Evolutionary conservation across 2,888 invertebrate species (phyloP), one percentile per base, ranked within the genome.

Genomic region (Orchestes rusci): DNA sequence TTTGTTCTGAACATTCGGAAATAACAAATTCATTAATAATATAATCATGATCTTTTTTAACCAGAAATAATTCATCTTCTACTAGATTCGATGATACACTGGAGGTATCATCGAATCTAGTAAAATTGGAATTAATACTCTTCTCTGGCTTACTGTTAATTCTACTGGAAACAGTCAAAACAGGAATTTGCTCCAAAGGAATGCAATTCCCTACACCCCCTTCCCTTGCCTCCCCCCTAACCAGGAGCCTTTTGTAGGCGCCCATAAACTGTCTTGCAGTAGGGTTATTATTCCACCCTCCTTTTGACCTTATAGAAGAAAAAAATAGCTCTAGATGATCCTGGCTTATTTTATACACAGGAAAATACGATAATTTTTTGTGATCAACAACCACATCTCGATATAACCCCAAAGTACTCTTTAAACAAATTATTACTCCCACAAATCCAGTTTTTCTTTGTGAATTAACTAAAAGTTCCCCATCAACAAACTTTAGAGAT

Each of bases 251-350:
- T 39, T 53, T 51, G 36, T 53, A 53, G 2, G 52, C 45, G 4
- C 41, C 31, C 10, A 31, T 37, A 45, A 53, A 52, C 13, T 53
- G 52, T 4, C 46, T 18, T n/a, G 39, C 39, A 8, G 52, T 53
- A 2, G 54, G 54, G 37, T 54, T 54, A 28, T 53, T 54, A 39
- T 54, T 54, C 42, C 47, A 51, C 3, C 53, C 54, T 3, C 54
- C 54, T 39, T 36, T 42, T 4, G 43, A 38, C 12, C 51, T 28
- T 10, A 54, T 45, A 15, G 42, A 43, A 3, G 36, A 36, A 31
- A 43, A 43, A 30, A 43, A 37, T 10, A 29, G 18, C 19, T 42
- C 42, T 3, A 18, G 36, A 23, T 51, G 51, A 20, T 53, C 48
- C 41, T 53, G 52, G 19, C 37, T 37, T n/a, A 43, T 8, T 48